phyloP scores from a whole-genome alignment of 2,797 vertebrate species.

The Leptodactylus fallax region DNA sequence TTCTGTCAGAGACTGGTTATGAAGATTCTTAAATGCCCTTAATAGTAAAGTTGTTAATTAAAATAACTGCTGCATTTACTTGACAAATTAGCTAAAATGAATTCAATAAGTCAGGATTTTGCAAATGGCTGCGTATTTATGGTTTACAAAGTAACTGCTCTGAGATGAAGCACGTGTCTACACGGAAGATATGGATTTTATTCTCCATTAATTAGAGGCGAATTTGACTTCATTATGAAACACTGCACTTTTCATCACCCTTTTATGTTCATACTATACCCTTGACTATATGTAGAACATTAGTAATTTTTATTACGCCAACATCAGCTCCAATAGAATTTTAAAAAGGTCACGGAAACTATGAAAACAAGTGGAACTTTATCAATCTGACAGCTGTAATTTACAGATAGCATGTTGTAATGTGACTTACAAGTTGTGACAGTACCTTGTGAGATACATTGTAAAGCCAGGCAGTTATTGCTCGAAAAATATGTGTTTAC shows the following conservation, averaged over 20 bases:
- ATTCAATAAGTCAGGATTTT: constrained; percentile 33
- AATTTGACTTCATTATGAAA: constrained; percentile 39
- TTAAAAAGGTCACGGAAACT: constrained; percentile 55
- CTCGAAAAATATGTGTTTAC: constrained; percentile 7
- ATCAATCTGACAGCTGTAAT: constrained; percentile 50
- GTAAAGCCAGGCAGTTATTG: not conserved
- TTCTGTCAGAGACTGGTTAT: not conserved
- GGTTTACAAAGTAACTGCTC: not conserved
- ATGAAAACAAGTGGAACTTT: constrained; percentile 50
- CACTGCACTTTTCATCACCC: not conserved
- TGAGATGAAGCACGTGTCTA: not conserved
- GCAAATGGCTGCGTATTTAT: constrained; percentile 1
- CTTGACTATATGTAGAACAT: constrained; percentile 49
- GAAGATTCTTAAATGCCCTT: not conserved
- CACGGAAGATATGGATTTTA: constrained; percentile 17
- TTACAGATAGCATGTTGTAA: constrained; percentile 34
- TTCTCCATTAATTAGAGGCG: constrained; percentile 17
- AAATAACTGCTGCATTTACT: not conserved
- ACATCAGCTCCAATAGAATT: constrained; percentile 43
- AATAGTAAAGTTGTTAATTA: constrained; percentile 15
- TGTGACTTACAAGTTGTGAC: constrained; percentile 45
- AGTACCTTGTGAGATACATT: constrained; percentile 1
- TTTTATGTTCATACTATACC: constrained; percentile 25
- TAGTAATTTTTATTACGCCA: constrained; percentile 42
- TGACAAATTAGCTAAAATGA: constrained; percentile 20